Conservation (phyloP, 2,113 vertebrate genomes). For the Phainopepla nitens region DNA sequence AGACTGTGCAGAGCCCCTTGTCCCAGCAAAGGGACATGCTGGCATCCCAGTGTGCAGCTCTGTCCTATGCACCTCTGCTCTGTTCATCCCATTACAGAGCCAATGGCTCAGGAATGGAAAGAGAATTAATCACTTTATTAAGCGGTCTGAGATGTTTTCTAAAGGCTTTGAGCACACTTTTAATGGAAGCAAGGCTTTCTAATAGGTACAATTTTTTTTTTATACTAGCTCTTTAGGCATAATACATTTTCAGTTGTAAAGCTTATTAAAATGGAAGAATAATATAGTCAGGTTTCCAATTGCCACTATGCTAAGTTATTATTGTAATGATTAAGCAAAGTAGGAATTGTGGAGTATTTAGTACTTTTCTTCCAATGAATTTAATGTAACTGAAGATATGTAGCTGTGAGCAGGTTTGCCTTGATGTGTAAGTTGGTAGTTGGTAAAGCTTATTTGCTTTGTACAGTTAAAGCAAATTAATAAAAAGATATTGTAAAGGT, state of each 20-base stretch:
- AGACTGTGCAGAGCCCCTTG: background rate
- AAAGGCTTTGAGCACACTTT: background rate
- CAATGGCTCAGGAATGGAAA: background rate
- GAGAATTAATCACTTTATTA: background rate
- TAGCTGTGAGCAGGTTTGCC: background rate
- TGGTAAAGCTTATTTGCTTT: background rate
- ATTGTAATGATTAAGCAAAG: background rate
- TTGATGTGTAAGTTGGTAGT: background rate
- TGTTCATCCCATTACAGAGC: background rate
- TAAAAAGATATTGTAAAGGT: background rate
- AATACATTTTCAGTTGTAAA: slow-evolving; percentile 11
- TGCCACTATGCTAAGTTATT: background rate
- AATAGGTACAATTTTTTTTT: background rate
- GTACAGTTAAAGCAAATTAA: background rate
- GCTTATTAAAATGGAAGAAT: slow-evolving; percentile 19
- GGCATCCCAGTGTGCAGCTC: background rate
- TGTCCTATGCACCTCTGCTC: background rate
- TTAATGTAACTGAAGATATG: background rate
- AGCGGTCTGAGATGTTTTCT: background rate
- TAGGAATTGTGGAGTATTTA: background rate
- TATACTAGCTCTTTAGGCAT: background rate
- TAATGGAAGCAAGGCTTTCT: background rate
- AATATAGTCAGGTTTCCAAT: background rate
- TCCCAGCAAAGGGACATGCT: background rate
- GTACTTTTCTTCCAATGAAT: background rate